Conservation (phyloP, 2,113 vertebrate genomes). For the Leucoraja erinaceus region DNA sequence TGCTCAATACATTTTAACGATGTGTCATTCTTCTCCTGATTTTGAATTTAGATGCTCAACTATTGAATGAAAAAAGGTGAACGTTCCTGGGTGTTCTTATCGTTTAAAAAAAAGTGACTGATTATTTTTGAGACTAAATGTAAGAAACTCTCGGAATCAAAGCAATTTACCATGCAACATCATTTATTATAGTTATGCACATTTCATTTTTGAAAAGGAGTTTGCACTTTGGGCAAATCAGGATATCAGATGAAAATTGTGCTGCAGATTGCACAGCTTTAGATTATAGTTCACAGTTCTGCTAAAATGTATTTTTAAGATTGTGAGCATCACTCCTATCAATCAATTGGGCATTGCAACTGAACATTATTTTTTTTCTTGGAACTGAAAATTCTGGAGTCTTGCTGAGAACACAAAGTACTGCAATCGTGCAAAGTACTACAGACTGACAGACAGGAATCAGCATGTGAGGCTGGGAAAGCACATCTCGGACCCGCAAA, state of each 20-base stretch:
- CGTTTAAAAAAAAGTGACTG: background rate
- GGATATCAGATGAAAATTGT: no score
- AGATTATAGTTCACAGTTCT: background rate
- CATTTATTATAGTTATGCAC: background rate
- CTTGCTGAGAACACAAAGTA: no score
- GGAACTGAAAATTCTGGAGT: background rate
- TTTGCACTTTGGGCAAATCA: background rate
- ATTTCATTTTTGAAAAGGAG: background rate
- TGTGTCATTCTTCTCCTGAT: background rate
- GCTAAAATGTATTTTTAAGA: background rate
- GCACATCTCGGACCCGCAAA: no score
- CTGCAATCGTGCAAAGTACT: no score
- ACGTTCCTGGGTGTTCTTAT: background rate
- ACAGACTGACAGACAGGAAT: no score
- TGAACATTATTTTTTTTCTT: background rate
- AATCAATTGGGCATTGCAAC: background rate
- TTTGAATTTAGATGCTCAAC: background rate
- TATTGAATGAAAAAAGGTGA: background rate
- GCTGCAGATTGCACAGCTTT: no score
- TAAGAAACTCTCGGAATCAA: background rate
- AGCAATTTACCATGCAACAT: background rate
- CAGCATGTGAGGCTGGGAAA: no score
- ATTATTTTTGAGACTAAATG: background rate
- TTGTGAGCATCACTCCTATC: background rate
- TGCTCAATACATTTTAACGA: background rate